These are phyloP conservation scores for Alexandromys fortis DNA, from an alignment of 2,113 vertebrate genomes.

Conservation along the genomic window DNA sequence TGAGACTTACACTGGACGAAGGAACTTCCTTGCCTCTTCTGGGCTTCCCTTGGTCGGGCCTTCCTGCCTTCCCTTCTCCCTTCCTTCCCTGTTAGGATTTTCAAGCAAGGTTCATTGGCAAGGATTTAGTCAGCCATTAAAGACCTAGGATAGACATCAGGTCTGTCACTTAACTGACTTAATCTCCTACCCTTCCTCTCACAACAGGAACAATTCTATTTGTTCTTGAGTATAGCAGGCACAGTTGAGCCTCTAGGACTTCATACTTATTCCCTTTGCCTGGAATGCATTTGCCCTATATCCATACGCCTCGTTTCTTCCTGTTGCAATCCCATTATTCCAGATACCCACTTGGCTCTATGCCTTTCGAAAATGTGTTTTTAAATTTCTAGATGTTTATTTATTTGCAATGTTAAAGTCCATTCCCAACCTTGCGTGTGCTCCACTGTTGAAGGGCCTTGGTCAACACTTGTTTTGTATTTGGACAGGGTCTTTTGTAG, in stretches of 20 bases:
- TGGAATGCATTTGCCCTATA: not conserved
- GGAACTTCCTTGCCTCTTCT: not conserved
- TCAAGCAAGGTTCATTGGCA: constrained; percentile 16
- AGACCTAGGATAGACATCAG: not conserved
- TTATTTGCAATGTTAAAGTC: not conserved
- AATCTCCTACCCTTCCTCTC: not conserved
- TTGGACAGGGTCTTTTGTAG: not conserved
- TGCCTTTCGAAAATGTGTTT: not conserved
- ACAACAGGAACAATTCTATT: not conserved
- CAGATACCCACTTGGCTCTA: not conserved
- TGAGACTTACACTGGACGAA: not conserved
- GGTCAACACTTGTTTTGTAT: not conserved
- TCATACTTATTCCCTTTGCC: not conserved
- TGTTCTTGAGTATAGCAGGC: not conserved
- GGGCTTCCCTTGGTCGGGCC: constrained; percentile 6
- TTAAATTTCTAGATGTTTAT: not conserved
- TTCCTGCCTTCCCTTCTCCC: not conserved
- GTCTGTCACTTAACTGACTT: not conserved
- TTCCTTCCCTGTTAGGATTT: constrained; percentile 9
- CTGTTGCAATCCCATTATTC: not conserved
- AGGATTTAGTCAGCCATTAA: not conserved
- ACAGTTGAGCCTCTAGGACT: constrained; percentile 2
- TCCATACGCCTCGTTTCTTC: not conserved
- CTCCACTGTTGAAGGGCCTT: not conserved
- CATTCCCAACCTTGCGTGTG: not conserved